These are phyloP conservation scores for Brachyhypopomus gauderio DNA, from an alignment of 2,113 vertebrate genomes.

Conservation along the genomic window DNA sequence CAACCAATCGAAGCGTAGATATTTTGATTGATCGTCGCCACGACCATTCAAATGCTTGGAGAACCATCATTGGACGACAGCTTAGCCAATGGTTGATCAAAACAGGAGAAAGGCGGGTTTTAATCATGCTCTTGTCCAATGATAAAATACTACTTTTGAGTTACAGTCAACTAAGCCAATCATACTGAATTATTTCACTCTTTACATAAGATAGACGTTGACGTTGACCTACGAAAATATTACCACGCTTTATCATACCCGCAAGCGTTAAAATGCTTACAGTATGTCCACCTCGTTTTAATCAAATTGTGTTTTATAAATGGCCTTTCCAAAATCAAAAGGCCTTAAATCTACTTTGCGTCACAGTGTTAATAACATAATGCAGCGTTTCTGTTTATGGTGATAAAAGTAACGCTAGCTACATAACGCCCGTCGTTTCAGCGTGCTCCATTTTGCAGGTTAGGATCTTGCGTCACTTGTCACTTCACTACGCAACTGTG, in stretches of 20 bases:
- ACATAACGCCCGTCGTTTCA: no score
- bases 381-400: no score
- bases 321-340: no score
- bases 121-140: conserved; percentile 54
- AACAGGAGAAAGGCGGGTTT: background rate
- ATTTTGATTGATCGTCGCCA: background rate
- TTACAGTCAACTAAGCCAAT: conserved; percentile 29
- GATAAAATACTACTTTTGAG: conserved; percentile 36
- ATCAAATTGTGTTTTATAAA: no score
- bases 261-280: background rate
- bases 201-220: background rate
- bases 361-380: no score
- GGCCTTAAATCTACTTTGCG: no score
- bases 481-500: no score
- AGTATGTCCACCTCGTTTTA: no score
- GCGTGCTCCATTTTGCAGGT: no score
- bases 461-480: no score
- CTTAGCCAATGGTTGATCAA: background rate
- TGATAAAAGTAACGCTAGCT: no score
- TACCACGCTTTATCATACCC: background rate
- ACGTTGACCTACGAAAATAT: no score
- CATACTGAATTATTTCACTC: background rate
- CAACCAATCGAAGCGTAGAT: conserved; percentile 53
- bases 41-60: conserved; percentile 5
- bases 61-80: background rate